Evolutionary conservation across 2,888 invertebrate species (phyloP).

Genomic region (Helicoverpa assulta): DNA sequence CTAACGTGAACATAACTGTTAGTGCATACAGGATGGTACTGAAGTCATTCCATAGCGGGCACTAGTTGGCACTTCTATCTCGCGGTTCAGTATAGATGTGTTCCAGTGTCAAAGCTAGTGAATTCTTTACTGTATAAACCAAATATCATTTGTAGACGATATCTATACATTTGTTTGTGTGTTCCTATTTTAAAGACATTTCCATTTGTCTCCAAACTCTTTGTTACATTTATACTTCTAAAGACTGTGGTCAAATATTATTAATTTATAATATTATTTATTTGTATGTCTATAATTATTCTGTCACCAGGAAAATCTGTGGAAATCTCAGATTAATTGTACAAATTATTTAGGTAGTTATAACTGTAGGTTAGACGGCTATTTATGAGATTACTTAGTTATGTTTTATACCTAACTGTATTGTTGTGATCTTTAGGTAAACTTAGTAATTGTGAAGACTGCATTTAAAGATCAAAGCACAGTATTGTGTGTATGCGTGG

Average conservation of each 20-base stretch:
- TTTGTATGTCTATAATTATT: constrained; percentile 86
- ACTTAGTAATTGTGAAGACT: constrained; percentile 83
- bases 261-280: constrained; percentile 89
- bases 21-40: constrained; percentile 69
- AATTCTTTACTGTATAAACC: constrained; percentile 77
- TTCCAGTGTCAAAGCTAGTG: constrained; percentile 65
- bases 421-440: constrained; percentile 87
- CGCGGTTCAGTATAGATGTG: constrained; percentile 60
- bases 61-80: constrained; percentile 68
- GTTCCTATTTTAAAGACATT: constrained; percentile 87
- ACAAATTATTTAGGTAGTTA: constrained; percentile 87
- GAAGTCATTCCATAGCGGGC: constrained; percentile 80
- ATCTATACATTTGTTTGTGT: constrained; percentile 75
- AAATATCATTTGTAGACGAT: constrained; percentile 78
- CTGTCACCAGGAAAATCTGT: constrained; percentile 80
- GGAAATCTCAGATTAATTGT: constrained; percentile 84
- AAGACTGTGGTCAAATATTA: constrained; percentile 88
- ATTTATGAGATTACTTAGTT: constrained; percentile 90
- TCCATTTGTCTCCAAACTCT: constrained; percentile 72
- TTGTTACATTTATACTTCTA: constrained; percentile 82
- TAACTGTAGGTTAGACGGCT: constrained; percentile 81
- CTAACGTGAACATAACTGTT: constrained; percentile 50
- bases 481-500: constrained; percentile 70
- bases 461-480: constrained; percentile 84
- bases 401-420: constrained; percentile 80